Conservation (phyloP, 2,888 invertebrate species). For the Cephus pygmeus region DNA sequence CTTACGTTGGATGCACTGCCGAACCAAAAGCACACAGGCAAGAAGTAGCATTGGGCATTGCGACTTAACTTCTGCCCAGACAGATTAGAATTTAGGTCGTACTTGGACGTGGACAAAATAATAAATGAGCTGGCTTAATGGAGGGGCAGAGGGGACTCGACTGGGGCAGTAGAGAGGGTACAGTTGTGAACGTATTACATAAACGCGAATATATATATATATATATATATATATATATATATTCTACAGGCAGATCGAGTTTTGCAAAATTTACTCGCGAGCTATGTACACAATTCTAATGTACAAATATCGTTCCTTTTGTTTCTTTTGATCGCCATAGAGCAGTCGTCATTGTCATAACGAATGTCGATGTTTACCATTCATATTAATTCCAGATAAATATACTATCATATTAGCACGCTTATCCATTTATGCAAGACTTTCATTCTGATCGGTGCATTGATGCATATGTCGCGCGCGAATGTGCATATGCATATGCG, state of each 20-base stretch:
- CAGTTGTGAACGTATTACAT: background rate
- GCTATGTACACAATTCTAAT: background rate
- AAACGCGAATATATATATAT: background rate
- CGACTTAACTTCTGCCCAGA: background rate
- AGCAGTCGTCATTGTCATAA: background rate
- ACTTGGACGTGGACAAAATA: background rate
- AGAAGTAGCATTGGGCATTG: constrained; percentile 6
- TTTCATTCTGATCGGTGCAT: background rate
- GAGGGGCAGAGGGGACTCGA: too few species aligned
- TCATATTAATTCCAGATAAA: background rate
- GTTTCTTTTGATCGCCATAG: background rate
- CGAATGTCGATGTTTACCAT: background rate
- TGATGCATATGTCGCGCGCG: background rate
- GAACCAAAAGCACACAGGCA: constrained; percentile 8
- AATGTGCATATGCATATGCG: background rate
- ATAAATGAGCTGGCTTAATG: background rate
- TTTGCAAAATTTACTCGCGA: background rate
- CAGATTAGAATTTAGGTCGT: constrained; percentile 1
- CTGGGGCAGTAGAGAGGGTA: background rate
- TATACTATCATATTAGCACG: background rate
- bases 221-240: background rate
- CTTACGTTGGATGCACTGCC: constrained; percentile 7
- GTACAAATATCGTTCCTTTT: background rate
- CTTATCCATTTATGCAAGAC: background rate
- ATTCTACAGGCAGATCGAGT: background rate